phyloP scores from a whole-genome alignment of 2,113 vertebrate genomes.

The Anguilla rostrata region DNA sequence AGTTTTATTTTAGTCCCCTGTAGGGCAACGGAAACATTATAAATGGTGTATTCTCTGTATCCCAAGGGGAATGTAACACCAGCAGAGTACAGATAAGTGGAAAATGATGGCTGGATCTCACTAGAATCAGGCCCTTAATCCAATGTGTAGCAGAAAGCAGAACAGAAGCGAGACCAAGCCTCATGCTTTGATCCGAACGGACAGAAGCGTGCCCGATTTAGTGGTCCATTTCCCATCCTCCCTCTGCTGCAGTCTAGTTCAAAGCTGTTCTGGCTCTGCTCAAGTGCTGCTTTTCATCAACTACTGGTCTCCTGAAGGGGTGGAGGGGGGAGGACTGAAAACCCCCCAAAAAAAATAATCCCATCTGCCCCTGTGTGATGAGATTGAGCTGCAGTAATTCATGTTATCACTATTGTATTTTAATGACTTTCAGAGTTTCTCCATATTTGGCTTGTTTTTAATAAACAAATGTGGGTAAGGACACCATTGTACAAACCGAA shows the following conservation, averaged over 20 bases:
- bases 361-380: background rate
- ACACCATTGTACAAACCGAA: too few relatives aligned
- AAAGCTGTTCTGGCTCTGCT: background rate
- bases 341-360: background rate
- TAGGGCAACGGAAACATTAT: too few relatives aligned
- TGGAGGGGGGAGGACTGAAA: background rate
- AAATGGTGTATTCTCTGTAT: too few relatives aligned
- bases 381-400: background rate
- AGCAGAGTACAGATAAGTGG: background rate
- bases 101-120: background rate
- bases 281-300: background rate
- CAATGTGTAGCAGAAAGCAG: background rate
- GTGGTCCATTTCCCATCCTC: background rate
- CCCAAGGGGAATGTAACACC: background rate
- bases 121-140: background rate
- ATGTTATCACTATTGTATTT: too few relatives aligned
- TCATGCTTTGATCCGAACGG: background rate
- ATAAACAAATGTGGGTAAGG: too few relatives aligned
- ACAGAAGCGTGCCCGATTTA: background rate
- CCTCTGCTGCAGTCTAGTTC: background rate
- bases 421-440: too few relatives aligned
- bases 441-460: too few relatives aligned
- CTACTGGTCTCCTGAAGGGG: background rate
- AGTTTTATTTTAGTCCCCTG: too few relatives aligned
- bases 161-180: background rate